phyloP scores from a whole-genome alignment of 2,888 invertebrate genomes.

The Synanthedon formicaeformis region DNA sequence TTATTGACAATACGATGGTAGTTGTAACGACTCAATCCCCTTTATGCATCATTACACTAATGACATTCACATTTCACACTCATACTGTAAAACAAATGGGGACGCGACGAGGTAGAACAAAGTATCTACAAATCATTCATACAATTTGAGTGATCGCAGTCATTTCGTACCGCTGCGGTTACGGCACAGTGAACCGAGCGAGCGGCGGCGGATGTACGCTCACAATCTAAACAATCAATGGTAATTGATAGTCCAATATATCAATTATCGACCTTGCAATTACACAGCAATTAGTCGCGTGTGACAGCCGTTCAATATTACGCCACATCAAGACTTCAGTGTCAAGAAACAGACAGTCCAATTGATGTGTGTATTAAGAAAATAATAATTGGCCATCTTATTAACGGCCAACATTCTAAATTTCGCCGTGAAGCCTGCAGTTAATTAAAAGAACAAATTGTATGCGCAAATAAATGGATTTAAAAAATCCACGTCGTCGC shows the following conservation, averaged over 20 bases:
- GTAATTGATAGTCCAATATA: background rate
- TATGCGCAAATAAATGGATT: background rate
- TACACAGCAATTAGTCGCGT: background rate
- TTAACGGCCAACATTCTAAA: background rate
- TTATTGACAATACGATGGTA: no score
- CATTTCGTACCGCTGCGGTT: background rate
- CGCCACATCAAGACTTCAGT: no score
- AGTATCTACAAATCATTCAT: no score
- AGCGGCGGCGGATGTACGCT: background rate
- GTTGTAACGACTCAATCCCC: no score
- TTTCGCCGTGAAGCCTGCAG: background rate
- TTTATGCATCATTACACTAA: no score
- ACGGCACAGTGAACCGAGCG: background rate
- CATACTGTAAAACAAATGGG: no score
- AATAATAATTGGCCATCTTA: background rate
- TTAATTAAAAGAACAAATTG: background rate
- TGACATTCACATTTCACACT: no score
- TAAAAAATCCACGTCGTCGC: background rate
- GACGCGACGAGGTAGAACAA: no score
- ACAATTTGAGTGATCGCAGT: background rate
- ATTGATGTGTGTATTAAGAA: background rate
- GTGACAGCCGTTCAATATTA: no score
- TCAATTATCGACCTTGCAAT: background rate
- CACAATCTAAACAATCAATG: background rate
- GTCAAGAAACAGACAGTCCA: no score